Evolutionary conservation across 2,113 vertebrate genomes (phyloP), one percentile per base, ranked within the genome.

Genomic region (Columbina picui): DNA sequence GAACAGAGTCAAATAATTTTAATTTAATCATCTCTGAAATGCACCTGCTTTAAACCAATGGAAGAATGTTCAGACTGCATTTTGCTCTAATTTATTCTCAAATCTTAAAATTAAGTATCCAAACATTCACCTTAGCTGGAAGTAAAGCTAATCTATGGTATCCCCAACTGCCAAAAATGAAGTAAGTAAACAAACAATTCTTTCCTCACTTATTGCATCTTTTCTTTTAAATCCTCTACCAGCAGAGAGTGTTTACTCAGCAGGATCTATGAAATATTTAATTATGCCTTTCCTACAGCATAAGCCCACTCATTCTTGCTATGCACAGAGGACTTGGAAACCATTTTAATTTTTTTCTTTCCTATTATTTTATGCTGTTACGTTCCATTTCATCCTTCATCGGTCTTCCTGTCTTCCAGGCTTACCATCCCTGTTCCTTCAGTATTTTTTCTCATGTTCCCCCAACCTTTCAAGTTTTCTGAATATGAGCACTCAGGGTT

Each of bases 221-320:
- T 82, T 45, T 81, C 34, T 60, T 61, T 50, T 50, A 56, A 63
- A 82, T 41, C 29, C 38, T 79, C 34, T 43, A 57, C 38, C 26
- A 64, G 55, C 26, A 67, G 27, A 55, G 27, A 60, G 15, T 3
- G n/a, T 26, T 73, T 70, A 57, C 65, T 36, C 3, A 1, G 85
- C 59, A 68, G 12, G 36, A 14, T 7, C 55, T 36, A 43, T 0
- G 0, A 4, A 45, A 27, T 3, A 21, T 13, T 45, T 56, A 61
- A 34, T 77, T 63, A 14, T 4, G 18, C n/a, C 71, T 53, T 86
- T 77, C 36, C 55, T 52, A 26, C 8, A 52, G 47, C 17, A 22
- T 29, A 56, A 77, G 19, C 22, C 60, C 18, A 22, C 19, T 36
- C 9, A 57, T 16, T 86, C 30, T 43, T 64, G 30, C 49, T 38